Conservation (phyloP, 2,113 vertebrate genomes). For the Deroptyus accipitrinus region DNA sequence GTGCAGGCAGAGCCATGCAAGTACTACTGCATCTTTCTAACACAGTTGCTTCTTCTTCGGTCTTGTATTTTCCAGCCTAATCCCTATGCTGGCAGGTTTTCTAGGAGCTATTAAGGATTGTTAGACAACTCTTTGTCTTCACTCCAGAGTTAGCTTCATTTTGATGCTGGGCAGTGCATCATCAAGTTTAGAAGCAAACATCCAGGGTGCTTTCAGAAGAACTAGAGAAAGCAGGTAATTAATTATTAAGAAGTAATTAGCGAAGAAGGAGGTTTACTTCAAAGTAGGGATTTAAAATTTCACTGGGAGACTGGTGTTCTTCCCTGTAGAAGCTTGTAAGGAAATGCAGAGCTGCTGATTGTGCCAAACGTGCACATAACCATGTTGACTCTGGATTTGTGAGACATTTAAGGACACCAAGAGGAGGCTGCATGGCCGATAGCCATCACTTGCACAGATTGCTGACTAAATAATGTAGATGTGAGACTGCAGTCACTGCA, state of each 20-base stretch:
- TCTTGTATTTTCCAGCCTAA: background rate
- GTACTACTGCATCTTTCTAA: background rate
- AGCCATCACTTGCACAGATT: background rate
- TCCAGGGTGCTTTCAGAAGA: background rate
- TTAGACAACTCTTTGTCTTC: background rate
- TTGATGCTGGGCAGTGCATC: background rate
- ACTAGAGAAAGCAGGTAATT: background rate
- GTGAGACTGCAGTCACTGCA: background rate
- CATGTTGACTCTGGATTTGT: background rate
- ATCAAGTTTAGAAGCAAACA: background rate
- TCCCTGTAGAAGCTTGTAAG: background rate
- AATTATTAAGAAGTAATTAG: constrained; percentile 16
- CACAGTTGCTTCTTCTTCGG: background rate
- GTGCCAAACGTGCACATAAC: background rate
- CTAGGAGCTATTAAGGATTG: background rate
- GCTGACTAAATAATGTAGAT: background rate
- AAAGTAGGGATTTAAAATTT: background rate
- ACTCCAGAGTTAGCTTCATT: background rate
- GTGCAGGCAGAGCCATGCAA: background rate
- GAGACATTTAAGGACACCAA: background rate
- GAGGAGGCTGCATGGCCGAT: background rate
- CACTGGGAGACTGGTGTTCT: background rate
- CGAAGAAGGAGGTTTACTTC: background rate
- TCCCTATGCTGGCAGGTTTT: background rate
- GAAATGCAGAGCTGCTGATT: background rate